Evolutionary conservation across 1,140 invertebrate genomes (phyloP), one percentile per base, ranked within the genome.

Genomic region (Berghia stephanieae): DNA sequence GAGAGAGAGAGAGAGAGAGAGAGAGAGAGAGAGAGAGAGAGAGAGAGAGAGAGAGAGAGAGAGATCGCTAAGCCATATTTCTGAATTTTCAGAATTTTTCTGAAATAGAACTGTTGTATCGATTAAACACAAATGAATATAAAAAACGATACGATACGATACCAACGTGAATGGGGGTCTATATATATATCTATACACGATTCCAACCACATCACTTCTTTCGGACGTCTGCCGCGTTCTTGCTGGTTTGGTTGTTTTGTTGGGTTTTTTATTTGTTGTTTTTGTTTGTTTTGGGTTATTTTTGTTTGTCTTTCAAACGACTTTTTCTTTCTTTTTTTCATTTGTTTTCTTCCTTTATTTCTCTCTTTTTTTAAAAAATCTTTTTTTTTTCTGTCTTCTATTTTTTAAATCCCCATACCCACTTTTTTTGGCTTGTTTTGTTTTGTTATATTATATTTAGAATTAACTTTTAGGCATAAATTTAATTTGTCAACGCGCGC

Each of bases 1-100:
- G n/a, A n/a, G n/a, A n/a, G n/a, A n/a, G n/a, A 67, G 63, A 67
- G 63, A 67, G 63, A 67, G 63, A 67, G 63, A 67, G 63, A 67
- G 63, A 67, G 63, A 67, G 63, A 67, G 63, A 67, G 63, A 67
- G 63, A 67, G 63, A 67, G 63, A 67, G n/a, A 36, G 63, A 67
- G 63, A 36, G 63, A 67, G 63, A 67, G 63, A 67, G 63, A 67
- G 63, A 67, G 27, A 67, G 57, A n/a, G n/a, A n/a, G n/a, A n/a
- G n/a, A n/a, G n/a, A n/a, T n/a, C n/a, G n/a, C n/a, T n/a, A n/a
- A n/a, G n/a, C n/a, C n/a, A n/a, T n/a, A n/a, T n/a, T n/a, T n/a
- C n/a, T n/a, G n/a, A n/a, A n/a, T n/a, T n/a, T n/a, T n/a, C n/a
- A n/a, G n/a, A n/a, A n/a, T n/a, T n/a, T n/a, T n/a, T n/a, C n/a